These are phyloP conservation scores for Cynaeus angustus DNA, from an alignment of 2,888 invertebrate species.

Conservation along the genomic window DNA sequence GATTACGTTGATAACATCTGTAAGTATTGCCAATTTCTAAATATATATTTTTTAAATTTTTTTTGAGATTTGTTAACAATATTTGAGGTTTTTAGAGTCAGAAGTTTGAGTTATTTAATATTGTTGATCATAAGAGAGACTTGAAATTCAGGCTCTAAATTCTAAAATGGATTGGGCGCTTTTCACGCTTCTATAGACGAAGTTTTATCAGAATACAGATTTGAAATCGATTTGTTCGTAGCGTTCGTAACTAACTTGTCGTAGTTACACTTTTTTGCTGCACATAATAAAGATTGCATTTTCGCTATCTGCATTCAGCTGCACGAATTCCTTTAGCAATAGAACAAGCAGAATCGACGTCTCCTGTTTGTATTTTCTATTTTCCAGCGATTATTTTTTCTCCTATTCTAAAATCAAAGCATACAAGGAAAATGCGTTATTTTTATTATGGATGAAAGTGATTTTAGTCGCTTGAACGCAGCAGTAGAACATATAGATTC, in stretches of 20 bases:
- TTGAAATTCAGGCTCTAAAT: no score
- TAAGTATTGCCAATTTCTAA: no score
- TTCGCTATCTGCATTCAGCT: background rate
- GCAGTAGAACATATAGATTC: slow-evolving; percentile 1
- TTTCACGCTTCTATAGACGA: background rate
- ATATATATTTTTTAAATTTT: no score
- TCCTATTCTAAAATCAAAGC: background rate
- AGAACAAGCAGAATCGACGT: background rate
- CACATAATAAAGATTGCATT: slow-evolving; percentile 2
- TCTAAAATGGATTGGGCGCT: background rate
- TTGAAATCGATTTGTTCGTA: background rate
- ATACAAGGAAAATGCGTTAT: slow-evolving; percentile 20
- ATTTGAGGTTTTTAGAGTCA: no score
- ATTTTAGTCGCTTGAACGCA: slow-evolving; percentile 4
- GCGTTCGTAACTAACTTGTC: background rate
- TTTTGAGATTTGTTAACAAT: no score
- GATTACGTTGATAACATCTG: no score
- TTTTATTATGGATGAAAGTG: slow-evolving; percentile 29
- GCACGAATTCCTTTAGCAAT: no score
- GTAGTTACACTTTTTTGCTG: background rate
- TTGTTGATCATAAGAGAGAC: no score
- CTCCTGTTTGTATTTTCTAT: slow-evolving; percentile 3
- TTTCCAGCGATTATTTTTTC: slow-evolving; percentile 1
- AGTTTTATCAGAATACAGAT: background rate
- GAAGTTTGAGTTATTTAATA: no score